phyloP scores from a whole-genome alignment of 2,888 invertebrate genomes.

The Bibio marci region DNA sequence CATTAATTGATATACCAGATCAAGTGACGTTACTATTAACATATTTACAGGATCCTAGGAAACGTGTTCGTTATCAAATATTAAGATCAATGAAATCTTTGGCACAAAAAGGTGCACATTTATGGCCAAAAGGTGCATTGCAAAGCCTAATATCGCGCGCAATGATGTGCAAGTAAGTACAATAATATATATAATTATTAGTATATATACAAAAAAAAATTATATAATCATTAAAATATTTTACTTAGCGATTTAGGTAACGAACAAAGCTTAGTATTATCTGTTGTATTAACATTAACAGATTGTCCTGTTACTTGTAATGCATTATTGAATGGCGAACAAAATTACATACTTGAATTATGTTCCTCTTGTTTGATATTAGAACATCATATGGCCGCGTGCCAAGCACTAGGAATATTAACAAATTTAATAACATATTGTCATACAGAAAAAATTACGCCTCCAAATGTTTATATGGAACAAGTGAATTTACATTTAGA shows the following conservation, averaged over 20 bases:
- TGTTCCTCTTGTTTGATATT: conserved; percentile 24
- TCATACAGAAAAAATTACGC: conserved; percentile 12
- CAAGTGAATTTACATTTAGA: conserved; percentile 26
- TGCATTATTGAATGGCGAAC: conserved; percentile 22
- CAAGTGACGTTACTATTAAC: conserved; percentile 57
- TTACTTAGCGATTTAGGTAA: conserved; percentile 16
- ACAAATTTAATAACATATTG: conserved; percentile 19
- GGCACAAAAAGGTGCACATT: conserved; percentile 56
- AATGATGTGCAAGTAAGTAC: conserved; percentile 15
- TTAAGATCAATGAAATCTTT: conserved; percentile 49
- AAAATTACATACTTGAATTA: conserved; percentile 20
- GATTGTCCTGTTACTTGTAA: conserved; percentile 27
- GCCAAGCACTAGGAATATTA: conserved; percentile 25
- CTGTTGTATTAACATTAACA: conserved; percentile 24
- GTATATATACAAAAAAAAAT: too few species aligned
- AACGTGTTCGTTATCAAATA: conserved; percentile 48
- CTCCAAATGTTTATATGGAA: conserved; percentile 19
- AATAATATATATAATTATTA: too few species aligned
- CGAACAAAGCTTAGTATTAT: conserved; percentile 25
- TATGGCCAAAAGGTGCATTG: conserved; percentile 50
- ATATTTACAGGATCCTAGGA: conserved; percentile 52
- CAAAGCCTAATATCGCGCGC: conserved; percentile 22
- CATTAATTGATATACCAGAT: conserved; percentile 76
- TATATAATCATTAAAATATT: background rate
- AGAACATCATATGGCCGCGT: conserved; percentile 24